These are phyloP conservation scores for Gymnobelideus leadbeateri DNA, from an alignment of 2,113 vertebrate species.

Conservation along the genomic window DNA sequence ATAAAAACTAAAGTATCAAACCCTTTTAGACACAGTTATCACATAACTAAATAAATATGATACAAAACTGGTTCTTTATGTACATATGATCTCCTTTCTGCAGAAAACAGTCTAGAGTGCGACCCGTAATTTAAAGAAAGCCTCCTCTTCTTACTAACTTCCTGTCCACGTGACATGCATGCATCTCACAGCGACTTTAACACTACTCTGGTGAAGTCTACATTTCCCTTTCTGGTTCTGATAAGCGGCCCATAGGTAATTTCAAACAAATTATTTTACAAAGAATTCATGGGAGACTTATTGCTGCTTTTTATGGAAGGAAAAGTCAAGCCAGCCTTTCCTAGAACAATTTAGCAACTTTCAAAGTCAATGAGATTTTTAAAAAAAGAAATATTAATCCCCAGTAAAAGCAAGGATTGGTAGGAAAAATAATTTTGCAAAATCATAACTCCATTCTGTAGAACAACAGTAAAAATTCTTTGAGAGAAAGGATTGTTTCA, in stretches of 20 bases:
- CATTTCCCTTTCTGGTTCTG: constrained; percentile 20
- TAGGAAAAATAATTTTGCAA: constrained; percentile 24
- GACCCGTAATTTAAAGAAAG: not conserved
- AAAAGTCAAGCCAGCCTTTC: constrained; percentile 34
- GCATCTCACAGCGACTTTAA: not conserved
- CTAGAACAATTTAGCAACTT: constrained; percentile 1
- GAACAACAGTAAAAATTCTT: not conserved
- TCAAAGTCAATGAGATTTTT: constrained; percentile 19
- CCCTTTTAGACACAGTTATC: constrained; percentile 20
- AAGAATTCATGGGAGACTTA: constrained; percentile 31
- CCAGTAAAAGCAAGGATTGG: constrained; percentile 24
- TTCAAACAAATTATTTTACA: constrained; percentile 40
- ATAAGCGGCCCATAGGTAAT: constrained; percentile 42
- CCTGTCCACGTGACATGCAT: not conserved
- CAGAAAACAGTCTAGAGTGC: not conserved
- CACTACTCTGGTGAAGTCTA: not conserved
- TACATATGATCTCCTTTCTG: constrained; percentile 26
- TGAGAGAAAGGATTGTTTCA: not conserved
- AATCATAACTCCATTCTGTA: constrained; percentile 4
- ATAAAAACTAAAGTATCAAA: constrained; percentile 33
- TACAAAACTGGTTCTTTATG: constrained; percentile 18
- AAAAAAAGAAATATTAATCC: constrained; percentile 21
- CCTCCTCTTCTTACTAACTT: not conserved
- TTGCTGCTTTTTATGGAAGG: not conserved
- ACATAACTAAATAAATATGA: constrained; percentile 22